phyloP scores from a whole-genome alignment of 2,888 invertebrate genomes.

The Morinoia aosen region DNA sequence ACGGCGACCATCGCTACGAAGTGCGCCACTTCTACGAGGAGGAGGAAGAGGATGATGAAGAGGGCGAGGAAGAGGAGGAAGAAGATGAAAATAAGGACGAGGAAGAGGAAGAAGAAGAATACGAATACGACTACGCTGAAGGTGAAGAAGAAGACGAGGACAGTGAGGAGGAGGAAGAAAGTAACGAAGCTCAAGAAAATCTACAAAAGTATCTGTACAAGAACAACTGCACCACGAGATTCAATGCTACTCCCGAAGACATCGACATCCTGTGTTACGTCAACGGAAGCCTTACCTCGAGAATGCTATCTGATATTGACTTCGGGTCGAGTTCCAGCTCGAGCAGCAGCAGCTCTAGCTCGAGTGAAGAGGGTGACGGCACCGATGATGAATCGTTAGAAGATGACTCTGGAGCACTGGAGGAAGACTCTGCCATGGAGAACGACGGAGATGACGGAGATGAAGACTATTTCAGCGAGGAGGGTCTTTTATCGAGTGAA shows the following conservation, averaged over 20 bases:
- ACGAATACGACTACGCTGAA: conserved; percentile 56
- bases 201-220: conserved; percentile 26
- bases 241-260: conserved; percentile 49
- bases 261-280: conserved; percentile 54
- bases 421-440: not conserved
- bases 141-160: conserved; percentile 53
- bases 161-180: conserved; percentile 50
- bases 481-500: conserved; percentile 17
- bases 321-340: conserved; percentile 50
- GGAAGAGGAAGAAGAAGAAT: conserved; percentile 55
- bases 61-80: conserved; percentile 47
- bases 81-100: conserved; percentile 56
- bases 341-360: conserved; percentile 29
- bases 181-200: conserved; percentile 52
- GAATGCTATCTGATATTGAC: conserved; percentile 41
- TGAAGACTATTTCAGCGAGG: not conserved
- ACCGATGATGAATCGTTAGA: not conserved
- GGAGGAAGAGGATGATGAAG: conserved; percentile 22
- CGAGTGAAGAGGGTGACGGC: conserved; percentile 35
- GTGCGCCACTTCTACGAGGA: conserved; percentile 18
- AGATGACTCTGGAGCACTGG: not conserved
- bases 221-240: conserved; percentile 47
- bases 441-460: not conserved
- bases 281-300: conserved; percentile 49
- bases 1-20: not conserved